phyloP scores from a whole-genome alignment of 2,113 vertebrate genomes.

The Petromus typicus region DNA sequence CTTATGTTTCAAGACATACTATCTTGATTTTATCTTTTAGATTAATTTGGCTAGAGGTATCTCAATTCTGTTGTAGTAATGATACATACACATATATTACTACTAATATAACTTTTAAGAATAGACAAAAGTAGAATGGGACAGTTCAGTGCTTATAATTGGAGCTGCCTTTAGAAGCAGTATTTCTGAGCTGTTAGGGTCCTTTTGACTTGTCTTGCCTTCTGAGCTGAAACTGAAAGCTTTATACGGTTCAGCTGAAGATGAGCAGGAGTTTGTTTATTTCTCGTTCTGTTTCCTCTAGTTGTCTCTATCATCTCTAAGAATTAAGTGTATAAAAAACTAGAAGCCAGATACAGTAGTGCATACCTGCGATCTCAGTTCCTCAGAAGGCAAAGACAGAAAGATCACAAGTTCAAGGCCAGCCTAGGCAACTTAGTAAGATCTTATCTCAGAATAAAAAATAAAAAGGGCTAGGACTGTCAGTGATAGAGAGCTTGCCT shows the following conservation, averaged over 20 bases:
- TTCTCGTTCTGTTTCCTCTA: background rate
- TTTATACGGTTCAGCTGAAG: background rate
- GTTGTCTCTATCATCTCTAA: background rate
- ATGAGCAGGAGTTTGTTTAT: background rate
- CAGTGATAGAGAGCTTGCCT: background rate
- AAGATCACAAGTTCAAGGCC: background rate
- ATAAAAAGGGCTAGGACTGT: background rate
- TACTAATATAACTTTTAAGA: background rate
- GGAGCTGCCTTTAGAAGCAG: background rate
- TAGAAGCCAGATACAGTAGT: background rate
- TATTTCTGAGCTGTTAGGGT: background rate
- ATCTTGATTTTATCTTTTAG: constrained; percentile 1
- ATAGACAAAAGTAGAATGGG: background rate
- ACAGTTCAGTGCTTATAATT: background rate
- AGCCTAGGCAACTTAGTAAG: background rate
- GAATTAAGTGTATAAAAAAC: background rate
- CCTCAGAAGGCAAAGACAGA: background rate
- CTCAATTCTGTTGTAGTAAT: constrained; percentile 9
- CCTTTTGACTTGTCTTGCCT: background rate
- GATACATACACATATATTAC: background rate
- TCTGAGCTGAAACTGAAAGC: background rate
- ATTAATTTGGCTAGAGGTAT: constrained; percentile 20
- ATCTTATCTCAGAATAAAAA: background rate
- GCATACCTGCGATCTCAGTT: background rate
- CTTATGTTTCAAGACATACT: constrained; percentile 18